Evolutionary conservation across 1,140 invertebrate species (phyloP), one percentile per base, ranked within the genome.

Genomic region (Platorchestia sp.): DNA sequence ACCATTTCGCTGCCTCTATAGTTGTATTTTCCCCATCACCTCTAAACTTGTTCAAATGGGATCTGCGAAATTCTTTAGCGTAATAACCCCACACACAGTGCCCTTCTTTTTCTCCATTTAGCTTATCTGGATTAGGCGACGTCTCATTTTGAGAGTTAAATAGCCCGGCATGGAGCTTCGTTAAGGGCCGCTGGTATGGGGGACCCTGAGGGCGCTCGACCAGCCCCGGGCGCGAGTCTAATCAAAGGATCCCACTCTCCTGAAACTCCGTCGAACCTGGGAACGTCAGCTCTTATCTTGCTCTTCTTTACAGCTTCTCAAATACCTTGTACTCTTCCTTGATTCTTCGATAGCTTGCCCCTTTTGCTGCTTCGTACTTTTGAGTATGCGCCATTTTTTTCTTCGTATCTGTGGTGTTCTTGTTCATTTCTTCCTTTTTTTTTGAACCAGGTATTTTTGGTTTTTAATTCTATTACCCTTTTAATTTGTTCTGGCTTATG

Each of bases 71-170:
- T 75, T 75, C 59, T 75, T 75, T 36, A 75, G 59, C 27, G 59
- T 75, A 75, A 75, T 75, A 75, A 75, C 59, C 59, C 59, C 59
- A 75, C 47, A 75, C 59, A 75, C 59, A 75, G 59, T 75, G 59
- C 59, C 59, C 14, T 75, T 75, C 59, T 75, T 75, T 75, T 75
- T 75, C 59, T 75, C 59, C 59, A 75, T 36, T 75, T 75, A 75
- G 59, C 59, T 75, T 75, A 75, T 75, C 59, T 75, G 59, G 59
- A 75, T 75, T 75, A 75, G 59, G 59, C 59, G 59, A 75, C 59
- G 59, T 75, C 59, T 75, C 59, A 75, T 75, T 75, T 75, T 75
- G 36, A 75, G 59, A 75, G 59, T 75, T 14, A 75, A 75, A 75
- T 75, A 75, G 59, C 59, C 59, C 27, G 27, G 59, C 27, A 10